A percentile compares a stretch with the other conserved stretches of the same genome.
These are phyloP conservation scores for Exaiptasia diaphana DNA, from an alignment of 64 coral and sea anemone genomes.

Conservation along the genomic window DNA sequence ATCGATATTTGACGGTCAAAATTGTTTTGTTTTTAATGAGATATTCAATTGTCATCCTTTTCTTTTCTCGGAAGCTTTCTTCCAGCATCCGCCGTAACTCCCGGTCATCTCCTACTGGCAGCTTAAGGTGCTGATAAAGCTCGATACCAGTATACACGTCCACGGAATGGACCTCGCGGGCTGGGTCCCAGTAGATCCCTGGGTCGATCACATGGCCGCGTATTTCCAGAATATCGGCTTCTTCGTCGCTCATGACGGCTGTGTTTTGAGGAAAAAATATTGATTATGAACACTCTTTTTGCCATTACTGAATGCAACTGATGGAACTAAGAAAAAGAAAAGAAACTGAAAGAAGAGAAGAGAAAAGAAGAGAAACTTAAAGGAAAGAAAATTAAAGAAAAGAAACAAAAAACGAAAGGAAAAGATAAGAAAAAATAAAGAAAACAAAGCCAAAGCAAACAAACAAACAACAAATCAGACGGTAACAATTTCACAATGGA, in stretches of 20 bases:
- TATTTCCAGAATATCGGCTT: conserved; percentile 61
- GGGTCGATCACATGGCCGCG: conserved; percentile 43
- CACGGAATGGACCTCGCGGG: conserved; percentile 48
- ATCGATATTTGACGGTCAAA: conserved; percentile 34
- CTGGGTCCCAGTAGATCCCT: conserved; percentile 46
- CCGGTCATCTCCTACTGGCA: conserved; percentile 23
- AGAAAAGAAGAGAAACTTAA: no score
- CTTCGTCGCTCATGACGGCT: conserved; percentile 38
- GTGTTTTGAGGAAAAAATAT: neutral
- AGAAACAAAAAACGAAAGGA: no score
- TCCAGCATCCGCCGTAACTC: conserved; percentile 53
- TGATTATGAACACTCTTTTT: no score
- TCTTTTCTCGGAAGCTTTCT: conserved; percentile 41
- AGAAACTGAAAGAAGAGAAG: no score
- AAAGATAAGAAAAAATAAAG: no score
- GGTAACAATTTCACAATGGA: no score
- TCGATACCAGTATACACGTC: conserved; percentile 59
- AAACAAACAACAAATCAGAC: no score
- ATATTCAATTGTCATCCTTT: conserved; percentile 66
- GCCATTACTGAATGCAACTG: no score
- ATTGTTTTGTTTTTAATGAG: conserved; percentile 49
- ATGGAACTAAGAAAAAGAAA: no score
- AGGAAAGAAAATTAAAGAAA: no score
- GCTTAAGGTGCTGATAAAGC: conserved; percentile 47
- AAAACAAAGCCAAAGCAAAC: no score